A percentile compares a stretch with the other conserved stretches of the same genome.
These are phyloP conservation scores for Leptonema lineaticorne DNA, from an alignment of 1,140 invertebrate genomes.

Conservation along the genomic window DNA sequence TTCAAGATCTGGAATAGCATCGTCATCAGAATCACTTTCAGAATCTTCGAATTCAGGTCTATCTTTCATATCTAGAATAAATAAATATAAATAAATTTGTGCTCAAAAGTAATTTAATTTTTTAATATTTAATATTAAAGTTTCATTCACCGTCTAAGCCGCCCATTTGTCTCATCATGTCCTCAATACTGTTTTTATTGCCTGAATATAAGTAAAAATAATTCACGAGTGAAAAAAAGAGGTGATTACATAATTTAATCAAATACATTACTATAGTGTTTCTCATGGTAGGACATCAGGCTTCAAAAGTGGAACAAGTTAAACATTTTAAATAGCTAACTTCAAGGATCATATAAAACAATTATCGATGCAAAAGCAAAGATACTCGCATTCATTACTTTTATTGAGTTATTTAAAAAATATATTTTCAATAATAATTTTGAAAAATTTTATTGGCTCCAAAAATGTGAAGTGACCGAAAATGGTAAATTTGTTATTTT, in stretches of 20 bases:
- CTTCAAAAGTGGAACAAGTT: too few species aligned
- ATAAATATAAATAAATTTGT: not conserved
- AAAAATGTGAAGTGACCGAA: not conserved
- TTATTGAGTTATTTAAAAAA: not conserved
- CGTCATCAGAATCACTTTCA: slow-evolving; percentile 22
- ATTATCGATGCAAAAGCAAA: not conserved
- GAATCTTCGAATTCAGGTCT: slow-evolving; percentile 11
- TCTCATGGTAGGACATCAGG: too few species aligned
- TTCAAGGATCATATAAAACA: not conserved
- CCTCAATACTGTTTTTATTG: not conserved
- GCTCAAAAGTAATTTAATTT: too few species aligned
- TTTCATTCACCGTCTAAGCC: slow-evolving; percentile 9
- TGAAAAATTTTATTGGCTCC: slow-evolving; percentile 12
- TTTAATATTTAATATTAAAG: not conserved
- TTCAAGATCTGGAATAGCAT: slow-evolving; percentile 20
- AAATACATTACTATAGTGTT: too few species aligned
- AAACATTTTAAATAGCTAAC: not conserved
- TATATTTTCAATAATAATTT: not conserved
- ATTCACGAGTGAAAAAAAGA: not conserved
- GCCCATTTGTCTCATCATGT: slow-evolving; percentile 23
- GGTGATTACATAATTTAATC: too few species aligned
- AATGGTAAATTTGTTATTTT: not conserved
- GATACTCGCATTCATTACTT: not conserved
- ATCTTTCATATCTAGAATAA: slow-evolving; percentile 1
- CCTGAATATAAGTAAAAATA: slow-evolving; percentile 11